A percentile compares a stretch with the other conserved stretches of the same genome.
Evolutionary conservation across 2,113 vertebrate species (phyloP).

Genomic region (Tetraodon nigroviridis): DNA sequence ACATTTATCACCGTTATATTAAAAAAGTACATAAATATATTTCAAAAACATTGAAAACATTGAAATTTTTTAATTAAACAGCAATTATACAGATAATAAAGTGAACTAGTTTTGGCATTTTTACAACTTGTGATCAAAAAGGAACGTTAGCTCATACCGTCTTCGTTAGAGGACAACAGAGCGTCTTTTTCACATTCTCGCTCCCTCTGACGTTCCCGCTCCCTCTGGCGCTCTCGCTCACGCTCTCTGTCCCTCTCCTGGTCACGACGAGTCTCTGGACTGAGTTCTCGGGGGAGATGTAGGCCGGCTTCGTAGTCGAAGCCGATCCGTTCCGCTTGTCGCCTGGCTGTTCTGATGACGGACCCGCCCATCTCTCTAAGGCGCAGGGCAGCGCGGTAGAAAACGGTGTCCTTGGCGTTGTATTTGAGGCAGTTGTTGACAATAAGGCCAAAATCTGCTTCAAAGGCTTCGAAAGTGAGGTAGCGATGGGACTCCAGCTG

Average conservation of each 20-base stretch:
- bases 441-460: slow-evolving; percentile 95
- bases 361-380: slow-evolving; percentile 87
- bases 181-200: slow-evolving; percentile 54
- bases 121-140: not conserved
- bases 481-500: slow-evolving; percentile 92
- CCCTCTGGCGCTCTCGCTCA: slow-evolving; percentile 38
- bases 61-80: no score
- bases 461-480: slow-evolving; percentile 93
- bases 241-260: slow-evolving; percentile 57
- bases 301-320: slow-evolving; percentile 96
- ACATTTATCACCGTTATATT: not conserved
- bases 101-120: not conserved
- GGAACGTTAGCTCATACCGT: slow-evolving; percentile 47
- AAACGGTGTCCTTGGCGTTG: slow-evolving; percentile 98
- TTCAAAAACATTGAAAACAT: no score
- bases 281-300: slow-evolving; percentile 86
- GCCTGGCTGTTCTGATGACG: slow-evolving; percentile 86
- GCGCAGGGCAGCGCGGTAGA: slow-evolving; percentile 91
- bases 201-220: not conserved
- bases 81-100: not conserved
- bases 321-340: slow-evolving; percentile 93
- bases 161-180: slow-evolving; percentile 67
- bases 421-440: slow-evolving; percentile 99
- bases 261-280: slow-evolving; percentile 76
- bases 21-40: no score